Conservation (phyloP, 2,797 vertebrate species). For the Enteromius unitaeniatus region DNA sequence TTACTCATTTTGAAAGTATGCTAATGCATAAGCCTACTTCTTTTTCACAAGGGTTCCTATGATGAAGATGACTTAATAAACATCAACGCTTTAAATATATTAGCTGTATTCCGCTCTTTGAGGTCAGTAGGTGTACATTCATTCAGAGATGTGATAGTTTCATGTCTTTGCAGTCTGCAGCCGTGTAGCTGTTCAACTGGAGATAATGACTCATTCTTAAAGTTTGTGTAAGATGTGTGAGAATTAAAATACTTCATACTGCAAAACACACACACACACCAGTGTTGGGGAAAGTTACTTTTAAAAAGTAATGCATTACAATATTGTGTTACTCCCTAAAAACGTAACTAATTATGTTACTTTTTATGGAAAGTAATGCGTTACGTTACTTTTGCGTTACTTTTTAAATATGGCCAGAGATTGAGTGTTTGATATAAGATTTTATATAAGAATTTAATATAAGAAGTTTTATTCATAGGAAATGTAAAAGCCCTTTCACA, state of each 20-base stretch:
- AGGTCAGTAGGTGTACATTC: background rate
- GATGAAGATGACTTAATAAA: background rate
- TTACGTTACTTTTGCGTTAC: too few relatives aligned
- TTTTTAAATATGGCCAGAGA: too few relatives aligned
- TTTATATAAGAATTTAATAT: too few relatives aligned
- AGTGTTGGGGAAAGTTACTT: too few relatives aligned
- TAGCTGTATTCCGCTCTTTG: background rate
- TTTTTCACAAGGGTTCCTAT: background rate
- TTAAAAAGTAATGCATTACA: too few relatives aligned
- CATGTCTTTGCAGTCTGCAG: background rate
- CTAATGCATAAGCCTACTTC: background rate
- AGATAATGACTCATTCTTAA: slow-evolving; percentile 33
- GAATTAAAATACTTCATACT: background rate
- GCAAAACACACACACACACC: background rate
- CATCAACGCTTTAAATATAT: background rate
- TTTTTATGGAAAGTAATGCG: too few relatives aligned
- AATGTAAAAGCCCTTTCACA: too few relatives aligned
- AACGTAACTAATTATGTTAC: too few relatives aligned
- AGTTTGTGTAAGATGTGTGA: background rate
- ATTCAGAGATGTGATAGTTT: slow-evolving; percentile 4
- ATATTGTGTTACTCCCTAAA: too few relatives aligned
- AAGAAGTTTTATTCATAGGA: too few relatives aligned
- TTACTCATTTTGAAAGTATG: background rate
- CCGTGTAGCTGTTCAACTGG: background rate
- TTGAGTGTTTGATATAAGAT: too few relatives aligned